Evolutionary conservation across 2,888 invertebrate genomes (phyloP), one percentile per base, ranked within the genome.

Genomic region (Amiota minor): DNA sequence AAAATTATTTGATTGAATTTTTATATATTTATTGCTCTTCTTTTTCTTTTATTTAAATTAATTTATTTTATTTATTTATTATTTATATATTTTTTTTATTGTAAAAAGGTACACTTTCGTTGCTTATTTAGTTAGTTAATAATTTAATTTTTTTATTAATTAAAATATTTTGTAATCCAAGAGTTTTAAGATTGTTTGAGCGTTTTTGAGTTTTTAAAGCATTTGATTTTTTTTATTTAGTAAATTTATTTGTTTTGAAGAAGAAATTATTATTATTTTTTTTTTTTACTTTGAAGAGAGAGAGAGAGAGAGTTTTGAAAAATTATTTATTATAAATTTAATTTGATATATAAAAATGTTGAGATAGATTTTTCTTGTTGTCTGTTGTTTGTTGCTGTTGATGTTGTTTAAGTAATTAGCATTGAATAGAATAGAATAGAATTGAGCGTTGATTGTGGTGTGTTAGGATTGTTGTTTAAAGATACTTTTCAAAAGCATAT

Each of bases 21-120:
- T 56, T 45, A 23, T 46, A 67, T 12, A 56, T 74, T 67, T 67
- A 8, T 47, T 16, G 18, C 46, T 53, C 59, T 53, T 55, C 9
- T 71, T 45, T 53, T 45, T 55, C 12, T 59, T 50, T 69, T 46
- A 72, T 61, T 2, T 69, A 70, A 55, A 65, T 59, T 45, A 49
- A 50, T 74, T 64, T 71, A 61, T n/a, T 67, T 70, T 56, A 62
- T 50, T 50, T 46, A n/a, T 69, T 69, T n/a, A n/a, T n/a, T n/a
- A n/a, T n/a, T n/a, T n/a, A n/a, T n/a, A n/a, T n/a, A n/a, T n/a
- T 72, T 23, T 18, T 16, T 56, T 68, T 56, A 49, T 67, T 62
- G 76, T 78, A 73, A 79, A 78, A 84, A 84, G 84, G 85, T 84
- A 84, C 84, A 79, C 79, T 83, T 81, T 77, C 76, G 76, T 80